Percentiles rank a stretch among this genome's conserved stretches.
Evolutionary conservation across 1,140 invertebrate genomes (phyloP).

Genomic region (Leptoteleia sp.): DNA sequence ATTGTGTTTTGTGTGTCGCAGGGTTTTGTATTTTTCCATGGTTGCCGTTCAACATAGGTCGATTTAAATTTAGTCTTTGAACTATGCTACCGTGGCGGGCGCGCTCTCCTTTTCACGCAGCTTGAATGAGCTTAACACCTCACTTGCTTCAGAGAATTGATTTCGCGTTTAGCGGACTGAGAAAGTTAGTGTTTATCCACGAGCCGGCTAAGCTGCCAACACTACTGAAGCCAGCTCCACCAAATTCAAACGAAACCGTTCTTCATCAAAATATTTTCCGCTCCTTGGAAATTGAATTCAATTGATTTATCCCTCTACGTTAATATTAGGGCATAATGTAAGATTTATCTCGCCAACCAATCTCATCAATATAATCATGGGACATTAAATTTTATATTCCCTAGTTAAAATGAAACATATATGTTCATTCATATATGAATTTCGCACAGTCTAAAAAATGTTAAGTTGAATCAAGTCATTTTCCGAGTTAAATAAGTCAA

Average conservation of each 20-base stretch:
- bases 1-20: slow-evolving; percentile 24
- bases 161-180: slow-evolving; percentile 38
- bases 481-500: no score
- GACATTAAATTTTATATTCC: no score
- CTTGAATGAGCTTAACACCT: slow-evolving; percentile 55
- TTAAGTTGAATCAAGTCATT: no score
- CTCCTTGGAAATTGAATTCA: slow-evolving; percentile 37
- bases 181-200: slow-evolving; percentile 55
- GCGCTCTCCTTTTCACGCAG: slow-evolving; percentile 36
- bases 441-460: no score
- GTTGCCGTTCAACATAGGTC: slow-evolving; percentile 12
- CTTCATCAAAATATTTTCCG: slow-evolving; percentile 28
- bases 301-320: no score
- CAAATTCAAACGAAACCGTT: slow-evolving; percentile 24
- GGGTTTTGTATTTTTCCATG: slow-evolving; percentile 39
- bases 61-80: slow-evolving; percentile 51
- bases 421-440: no score
- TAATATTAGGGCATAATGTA: no score
- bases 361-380: no score
- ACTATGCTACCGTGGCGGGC: slow-evolving; percentile 24
- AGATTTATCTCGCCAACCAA: no score
- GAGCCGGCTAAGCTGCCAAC: slow-evolving; percentile 19
- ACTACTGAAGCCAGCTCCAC: no score
- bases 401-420: no score
- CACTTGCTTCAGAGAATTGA: slow-evolving; percentile 56